Percentiles rank a stretch among this genome's conserved stretches.
Conservation (phyloP, 2,113 vertebrate genomes). For the Astur gentilis region DNA sequence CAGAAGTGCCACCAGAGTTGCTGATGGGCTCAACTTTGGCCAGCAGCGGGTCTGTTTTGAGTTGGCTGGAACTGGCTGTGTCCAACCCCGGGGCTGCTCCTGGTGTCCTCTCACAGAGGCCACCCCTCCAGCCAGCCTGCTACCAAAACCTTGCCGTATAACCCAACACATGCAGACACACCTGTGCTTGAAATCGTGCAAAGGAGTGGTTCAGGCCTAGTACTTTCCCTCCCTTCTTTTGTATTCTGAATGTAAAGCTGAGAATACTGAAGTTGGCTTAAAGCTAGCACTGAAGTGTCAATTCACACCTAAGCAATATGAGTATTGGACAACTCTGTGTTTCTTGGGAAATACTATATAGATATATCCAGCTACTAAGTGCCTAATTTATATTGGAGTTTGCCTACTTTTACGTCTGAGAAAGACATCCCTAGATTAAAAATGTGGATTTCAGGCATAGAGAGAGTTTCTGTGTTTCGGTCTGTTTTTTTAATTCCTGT, state of each 20-base stretch:
- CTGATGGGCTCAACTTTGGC: background rate
- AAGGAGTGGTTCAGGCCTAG: background rate
- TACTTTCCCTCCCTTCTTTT: background rate
- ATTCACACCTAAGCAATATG: background rate
- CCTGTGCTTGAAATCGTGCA: too few relatives aligned
- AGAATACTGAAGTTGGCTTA: background rate
- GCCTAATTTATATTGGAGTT: background rate
- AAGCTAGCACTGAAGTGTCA: background rate
- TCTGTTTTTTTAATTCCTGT: background rate
- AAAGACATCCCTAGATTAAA: background rate
- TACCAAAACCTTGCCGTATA: background rate
- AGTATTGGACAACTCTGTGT: background rate
- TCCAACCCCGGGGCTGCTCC: background rate
- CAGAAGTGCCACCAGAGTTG: background rate
- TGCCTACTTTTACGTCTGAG: rapidly evolving
- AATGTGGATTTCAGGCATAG: background rate
- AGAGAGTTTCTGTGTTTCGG: background rate
- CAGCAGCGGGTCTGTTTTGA: rapidly evolving
- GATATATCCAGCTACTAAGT: background rate
- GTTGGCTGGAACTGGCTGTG: background rate
- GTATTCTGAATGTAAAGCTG: background rate
- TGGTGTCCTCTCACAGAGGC: background rate
- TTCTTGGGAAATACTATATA: background rate
- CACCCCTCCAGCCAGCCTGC: background rate
- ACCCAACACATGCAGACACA: background rate